Evolutionary conservation across 2,113 vertebrate genomes (phyloP), one percentile per base, ranked within the genome.

Genomic region (Gnathochromis pfefferi): DNA sequence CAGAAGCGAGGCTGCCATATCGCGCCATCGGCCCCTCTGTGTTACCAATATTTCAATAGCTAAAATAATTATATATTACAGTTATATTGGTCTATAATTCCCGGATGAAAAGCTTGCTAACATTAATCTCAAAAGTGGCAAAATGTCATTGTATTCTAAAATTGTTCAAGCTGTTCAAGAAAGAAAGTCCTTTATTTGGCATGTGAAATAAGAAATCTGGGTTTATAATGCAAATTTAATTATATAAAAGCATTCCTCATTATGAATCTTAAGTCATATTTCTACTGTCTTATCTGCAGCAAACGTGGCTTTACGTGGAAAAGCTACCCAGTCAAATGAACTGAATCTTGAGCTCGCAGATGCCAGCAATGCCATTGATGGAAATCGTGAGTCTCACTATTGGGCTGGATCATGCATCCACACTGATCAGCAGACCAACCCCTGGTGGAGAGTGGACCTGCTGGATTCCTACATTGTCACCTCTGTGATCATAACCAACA

Each of bases 381-480:
- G 93, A 58, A 94, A 89, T 35, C 47, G 42, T 17, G 9, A 88
- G 0, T 16, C 70, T 1, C 0, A 5, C 1, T 82, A 6, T 2
- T 0, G 0, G 0, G 6, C 12, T 0, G 90, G 83, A 2, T 90
- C 91, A 1, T 94, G 93, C 63, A 49, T 19, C 16, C 51, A 70
- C 17, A 83, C 90, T 2, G 2, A 0, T 1, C 2, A 1, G 12
- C 6, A 45, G 17, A 11, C 5, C 3, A 21, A 85, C 42, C 93
- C 90, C 35, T 92, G 90, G 91, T 91, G 93, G 93, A 90, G 85
- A 40, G 90, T 92, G 79, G 93, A 92, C 73, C 81, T 92, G 55
- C 81, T 91, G 58, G 28, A 89, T 4, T 4, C 42, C 28, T 90
- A 92, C 87, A 26, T 88, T 4, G 11, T 94, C 33, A 89, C 85